Evolutionary conservation across 1,140 invertebrate genomes (phyloP), one percentile per base, ranked within the genome.

Genomic region (Leptestheria dahalacensis): DNA sequence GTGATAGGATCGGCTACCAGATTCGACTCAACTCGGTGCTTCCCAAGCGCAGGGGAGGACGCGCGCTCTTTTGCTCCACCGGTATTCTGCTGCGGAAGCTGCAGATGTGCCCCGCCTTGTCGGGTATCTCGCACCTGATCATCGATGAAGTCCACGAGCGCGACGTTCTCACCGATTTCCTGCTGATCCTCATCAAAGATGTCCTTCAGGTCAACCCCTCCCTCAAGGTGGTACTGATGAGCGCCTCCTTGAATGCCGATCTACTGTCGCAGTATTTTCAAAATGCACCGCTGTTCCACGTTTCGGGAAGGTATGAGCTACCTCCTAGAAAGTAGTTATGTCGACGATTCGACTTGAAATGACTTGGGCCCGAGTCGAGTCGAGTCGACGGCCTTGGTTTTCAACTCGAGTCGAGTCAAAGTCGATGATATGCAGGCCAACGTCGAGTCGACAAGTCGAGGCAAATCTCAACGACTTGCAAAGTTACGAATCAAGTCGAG

Each of bases 91-190:
- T 62, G 21, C 65, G 82, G 66, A 82, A 80, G 69, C 65, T 93
- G 3, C 75, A 79, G 64, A 57, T 47, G 1, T 76, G 79, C 71
- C 73, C 73, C 4, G 62, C 64, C 12, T 65, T 78, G 18, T 64
- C 57, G 21, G 76, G 67, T 66, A 78, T 70, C 64, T 82, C 82
- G 1, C 85, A 88, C 64, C 70, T 89, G 1, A 80, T 89, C 59
- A 67, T 88, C 3, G 86, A 88, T 71, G 86, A 88, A 73, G 84
- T 83, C 33, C 85, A 88, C 66, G 84, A 87, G 66, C 68, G 84
- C 61, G 79, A 77, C 61, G 69, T 85, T 1, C 77, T 83, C 59
- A 83, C 76, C 4, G 82, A 84, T 63, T 72, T 84, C 59, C 63
- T 83, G 11, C 64, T 82, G 61, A 71, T 74, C 12, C 65, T 83